These are phyloP conservation scores for Aproaerema taeniolella DNA, from an alignment of 2,888 invertebrate species.

Conservation along the genomic window DNA sequence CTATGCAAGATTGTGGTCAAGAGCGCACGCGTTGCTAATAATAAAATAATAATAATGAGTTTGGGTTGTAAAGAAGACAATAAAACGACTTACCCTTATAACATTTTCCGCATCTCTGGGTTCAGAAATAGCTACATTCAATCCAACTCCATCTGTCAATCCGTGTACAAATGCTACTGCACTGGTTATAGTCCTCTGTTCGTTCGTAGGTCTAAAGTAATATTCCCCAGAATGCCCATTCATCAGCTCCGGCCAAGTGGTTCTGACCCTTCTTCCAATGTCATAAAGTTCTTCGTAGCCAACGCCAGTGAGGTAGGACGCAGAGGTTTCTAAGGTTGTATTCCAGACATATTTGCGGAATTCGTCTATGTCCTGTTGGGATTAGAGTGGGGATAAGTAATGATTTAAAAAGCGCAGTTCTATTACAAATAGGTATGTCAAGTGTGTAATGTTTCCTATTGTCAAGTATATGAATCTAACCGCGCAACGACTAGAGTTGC, in stretches of 20 bases:
- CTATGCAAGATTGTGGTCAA: too few relatives aligned
- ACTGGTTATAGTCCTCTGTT: constrained; percentile 78
- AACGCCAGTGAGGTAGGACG: constrained; percentile 74
- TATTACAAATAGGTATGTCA: too few relatives aligned
- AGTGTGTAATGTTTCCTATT: too few relatives aligned
- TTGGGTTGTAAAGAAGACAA: too few relatives aligned
- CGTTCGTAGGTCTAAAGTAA: constrained; percentile 80
- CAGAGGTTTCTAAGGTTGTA: constrained; percentile 72
- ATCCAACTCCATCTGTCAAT: constrained; percentile 36
- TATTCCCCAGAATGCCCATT: constrained; percentile 53
- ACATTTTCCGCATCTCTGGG: constrained; percentile 42
- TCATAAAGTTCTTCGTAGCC: constrained; percentile 81
- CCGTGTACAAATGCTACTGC: constrained; percentile 80
- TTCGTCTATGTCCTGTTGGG: constrained; percentile 78
- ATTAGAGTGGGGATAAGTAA: too few relatives aligned
- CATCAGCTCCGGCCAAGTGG: constrained; percentile 57
- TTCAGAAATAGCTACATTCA: constrained; percentile 37
- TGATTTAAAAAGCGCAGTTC: too few relatives aligned
- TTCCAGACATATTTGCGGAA: constrained; percentile 83
- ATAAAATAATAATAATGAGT: too few relatives aligned
- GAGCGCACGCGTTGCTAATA: too few relatives aligned
- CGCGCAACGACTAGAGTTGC: too few relatives aligned
- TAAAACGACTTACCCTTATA: constrained; percentile 52
- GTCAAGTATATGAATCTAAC: too few relatives aligned
- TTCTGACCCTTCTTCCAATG: constrained; percentile 63